These are phyloP conservation scores for Narcine bancroftii DNA, from an alignment of 2,113 vertebrate genomes.

Conservation along the genomic window DNA sequence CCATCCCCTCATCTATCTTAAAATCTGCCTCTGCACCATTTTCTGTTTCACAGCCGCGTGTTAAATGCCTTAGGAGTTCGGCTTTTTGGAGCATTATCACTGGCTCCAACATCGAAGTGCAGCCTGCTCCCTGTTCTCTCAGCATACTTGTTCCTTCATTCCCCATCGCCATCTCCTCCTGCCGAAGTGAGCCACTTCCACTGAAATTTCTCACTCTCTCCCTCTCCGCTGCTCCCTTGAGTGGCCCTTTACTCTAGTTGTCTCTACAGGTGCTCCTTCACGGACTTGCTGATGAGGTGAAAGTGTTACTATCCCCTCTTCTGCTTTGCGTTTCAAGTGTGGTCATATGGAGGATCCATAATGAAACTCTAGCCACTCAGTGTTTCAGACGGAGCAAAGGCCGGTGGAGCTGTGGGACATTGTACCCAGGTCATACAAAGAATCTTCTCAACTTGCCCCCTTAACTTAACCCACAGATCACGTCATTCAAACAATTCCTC, in stretches of 20 bases:
- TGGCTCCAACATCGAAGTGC: not conserved
- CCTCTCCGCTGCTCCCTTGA: not conserved
- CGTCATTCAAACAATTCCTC: not conserved
- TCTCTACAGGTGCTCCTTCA: not conserved
- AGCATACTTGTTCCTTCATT: not conserved
- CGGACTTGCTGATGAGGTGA: not conserved
- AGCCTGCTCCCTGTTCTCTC: not conserved
- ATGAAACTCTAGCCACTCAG: not conserved
- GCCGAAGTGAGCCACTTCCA: no score
- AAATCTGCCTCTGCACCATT: no score
- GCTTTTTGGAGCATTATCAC: not conserved
- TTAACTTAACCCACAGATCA: not conserved
- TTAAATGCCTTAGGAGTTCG: no score
- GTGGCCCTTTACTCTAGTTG: not conserved
- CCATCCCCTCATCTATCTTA: no score
- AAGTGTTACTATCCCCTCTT: not conserved
- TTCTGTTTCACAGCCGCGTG: no score
- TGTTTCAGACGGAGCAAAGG: not conserved
- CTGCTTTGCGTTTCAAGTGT: not conserved
- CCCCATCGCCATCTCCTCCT: no score
- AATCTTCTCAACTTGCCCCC: no score
- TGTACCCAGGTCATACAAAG: not conserved
- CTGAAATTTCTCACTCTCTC: not conserved
- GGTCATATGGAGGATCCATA: not conserved
- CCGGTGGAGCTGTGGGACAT: not conserved